Evolutionary conservation across 2,888 invertebrate genomes (phyloP).

Genomic region (Vesta saturnalis): DNA sequence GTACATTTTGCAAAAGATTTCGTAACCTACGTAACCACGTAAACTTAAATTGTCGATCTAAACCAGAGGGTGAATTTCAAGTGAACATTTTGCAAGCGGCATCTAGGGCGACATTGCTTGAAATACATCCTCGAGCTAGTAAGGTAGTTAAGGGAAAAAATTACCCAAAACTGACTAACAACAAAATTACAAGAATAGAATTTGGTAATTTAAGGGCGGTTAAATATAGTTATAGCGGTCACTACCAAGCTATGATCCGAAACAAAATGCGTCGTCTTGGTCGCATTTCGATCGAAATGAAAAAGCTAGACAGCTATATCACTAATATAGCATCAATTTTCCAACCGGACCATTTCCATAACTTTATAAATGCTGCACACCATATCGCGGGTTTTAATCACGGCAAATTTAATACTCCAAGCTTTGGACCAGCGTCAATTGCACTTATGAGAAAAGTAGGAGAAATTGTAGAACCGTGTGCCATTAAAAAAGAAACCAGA

Average conservation of each 20-base stretch:
- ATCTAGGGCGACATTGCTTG: too few species aligned
- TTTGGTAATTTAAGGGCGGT: too few species aligned
- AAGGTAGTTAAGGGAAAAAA: too few species aligned
- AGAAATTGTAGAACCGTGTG: neutral
- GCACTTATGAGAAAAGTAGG: conserved; percentile 1
- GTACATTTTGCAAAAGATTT: too few species aligned
- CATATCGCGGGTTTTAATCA: neutral
- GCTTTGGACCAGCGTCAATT: too few species aligned
- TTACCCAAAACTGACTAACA: too few species aligned
- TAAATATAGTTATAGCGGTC: neutral
- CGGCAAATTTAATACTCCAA: neutral
- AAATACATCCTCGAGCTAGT: too few species aligned
- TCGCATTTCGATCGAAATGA: neutral
- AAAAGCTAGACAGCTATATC: neutral
- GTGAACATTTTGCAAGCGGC: too few species aligned
- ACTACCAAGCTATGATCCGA: neutral
- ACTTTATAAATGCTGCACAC: neutral
- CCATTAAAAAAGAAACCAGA: neutral
- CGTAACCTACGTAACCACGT: too few species aligned
- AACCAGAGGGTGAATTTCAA: neutral
- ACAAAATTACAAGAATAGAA: too few species aligned
- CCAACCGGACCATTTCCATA: neutral
- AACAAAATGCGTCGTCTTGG: neutral
- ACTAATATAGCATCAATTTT: neutral
- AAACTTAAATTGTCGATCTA: too few species aligned